Conservation (phyloP, 2,888 invertebrate genomes). For the Megaustenia siamemsis region DNA sequence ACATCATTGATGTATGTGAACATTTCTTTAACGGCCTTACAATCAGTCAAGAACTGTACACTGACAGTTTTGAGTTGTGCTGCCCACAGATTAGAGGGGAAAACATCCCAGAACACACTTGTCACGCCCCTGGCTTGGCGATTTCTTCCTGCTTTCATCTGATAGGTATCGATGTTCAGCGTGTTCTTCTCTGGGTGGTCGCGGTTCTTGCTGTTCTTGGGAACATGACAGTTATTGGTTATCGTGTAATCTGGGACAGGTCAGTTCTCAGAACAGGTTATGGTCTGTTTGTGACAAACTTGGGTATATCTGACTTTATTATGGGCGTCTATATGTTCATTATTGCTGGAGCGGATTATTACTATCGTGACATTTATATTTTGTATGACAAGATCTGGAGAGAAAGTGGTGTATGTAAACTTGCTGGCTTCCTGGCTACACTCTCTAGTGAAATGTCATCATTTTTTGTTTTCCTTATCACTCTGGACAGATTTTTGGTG, state of each 20-base stretch:
- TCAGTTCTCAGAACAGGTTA: constrained; percentile 46
- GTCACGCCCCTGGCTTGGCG: constrained; percentile 57
- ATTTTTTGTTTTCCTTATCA: too few species aligned
- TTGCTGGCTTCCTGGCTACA: too few species aligned
- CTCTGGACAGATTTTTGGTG: too few species aligned
- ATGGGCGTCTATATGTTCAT: constrained; percentile 66
- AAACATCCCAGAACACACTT: neutral
- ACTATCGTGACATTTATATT: constrained; percentile 63
- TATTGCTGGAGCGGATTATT: constrained; percentile 61
- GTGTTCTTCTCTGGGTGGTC: constrained; percentile 60
- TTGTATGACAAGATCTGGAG: constrained; percentile 64
- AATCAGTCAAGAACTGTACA: neutral
- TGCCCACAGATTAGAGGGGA: constrained; percentile 30
- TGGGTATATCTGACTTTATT: constrained; percentile 60
- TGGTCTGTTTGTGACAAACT: constrained; percentile 27
- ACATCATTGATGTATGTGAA: neutral
- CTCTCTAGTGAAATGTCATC: too few species aligned
- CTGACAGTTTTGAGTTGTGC: constrained; percentile 29
- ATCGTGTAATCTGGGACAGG: constrained; percentile 62
- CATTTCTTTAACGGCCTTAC: constrained; percentile 16
- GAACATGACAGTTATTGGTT: constrained; percentile 58
- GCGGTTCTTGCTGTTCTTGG: constrained; percentile 61
- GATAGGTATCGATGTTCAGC: constrained; percentile 56
- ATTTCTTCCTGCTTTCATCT: constrained; percentile 67
- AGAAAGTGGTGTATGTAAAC: constrained; percentile 60